phyloP scores from a whole-genome alignment of 2,797 vertebrate species.

The Austrolebias charrua region DNA sequence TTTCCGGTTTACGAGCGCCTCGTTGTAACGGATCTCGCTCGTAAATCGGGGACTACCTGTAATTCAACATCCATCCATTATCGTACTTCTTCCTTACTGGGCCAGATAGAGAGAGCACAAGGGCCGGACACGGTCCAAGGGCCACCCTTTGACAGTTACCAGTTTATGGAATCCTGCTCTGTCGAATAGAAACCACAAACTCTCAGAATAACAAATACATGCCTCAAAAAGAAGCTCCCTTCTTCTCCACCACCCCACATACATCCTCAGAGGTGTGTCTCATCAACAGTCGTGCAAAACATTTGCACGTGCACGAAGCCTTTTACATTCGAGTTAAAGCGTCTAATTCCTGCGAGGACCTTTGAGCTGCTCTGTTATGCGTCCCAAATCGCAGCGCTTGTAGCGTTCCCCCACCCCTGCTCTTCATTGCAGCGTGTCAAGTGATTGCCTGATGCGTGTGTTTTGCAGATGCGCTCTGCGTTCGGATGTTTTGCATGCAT shows the following conservation, averaged over 20 bases:
- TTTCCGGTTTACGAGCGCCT: no score
- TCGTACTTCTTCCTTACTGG: no score
- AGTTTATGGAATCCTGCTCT: no score
- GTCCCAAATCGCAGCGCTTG: conserved; percentile 40
- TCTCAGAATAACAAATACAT: neutral
- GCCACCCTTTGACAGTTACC: no score
- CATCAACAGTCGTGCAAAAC: neutral
- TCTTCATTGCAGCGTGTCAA: conserved; percentile 63
- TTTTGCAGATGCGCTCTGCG: conserved; percentile 39
- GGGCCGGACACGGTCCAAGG: no score
- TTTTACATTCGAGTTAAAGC: conserved; percentile 13
- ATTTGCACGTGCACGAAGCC: conserved; percentile 10
- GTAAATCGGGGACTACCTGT: no score
- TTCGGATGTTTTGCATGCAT: conserved; percentile 61
- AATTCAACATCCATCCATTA: no score
- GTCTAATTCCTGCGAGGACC: conserved; percentile 39
- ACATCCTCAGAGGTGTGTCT: neutral
- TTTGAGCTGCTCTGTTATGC: conserved; percentile 41
- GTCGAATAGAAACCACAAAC: no score
- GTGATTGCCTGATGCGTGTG: conserved; percentile 31
- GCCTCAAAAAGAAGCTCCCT: no score
- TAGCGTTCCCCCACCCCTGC: conserved; percentile 61
- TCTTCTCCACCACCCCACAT: neutral
- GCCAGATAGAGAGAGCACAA: no score
- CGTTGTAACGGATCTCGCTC: no score